Percentiles rank a stretch among this genome's conserved stretches.
Evolutionary conservation across 2,113 vertebrate genomes (phyloP).

Genomic region (Shinisaurus crocodilurus): DNA sequence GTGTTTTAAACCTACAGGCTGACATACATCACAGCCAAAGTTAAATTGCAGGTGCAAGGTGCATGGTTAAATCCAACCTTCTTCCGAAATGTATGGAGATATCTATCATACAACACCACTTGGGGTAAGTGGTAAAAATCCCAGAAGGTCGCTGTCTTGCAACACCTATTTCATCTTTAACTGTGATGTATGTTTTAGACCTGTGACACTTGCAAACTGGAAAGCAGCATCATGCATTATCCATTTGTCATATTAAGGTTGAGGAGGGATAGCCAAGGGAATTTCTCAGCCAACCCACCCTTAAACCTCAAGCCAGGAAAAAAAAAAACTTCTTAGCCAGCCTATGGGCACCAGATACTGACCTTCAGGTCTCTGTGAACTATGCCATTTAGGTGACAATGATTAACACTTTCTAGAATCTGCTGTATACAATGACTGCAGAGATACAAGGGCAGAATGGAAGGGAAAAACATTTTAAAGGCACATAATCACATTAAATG

Average conservation of each 20-base stretch:
- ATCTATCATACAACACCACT: background rate
- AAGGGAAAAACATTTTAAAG: constrained; percentile 87
- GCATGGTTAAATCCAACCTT: constrained; percentile 14
- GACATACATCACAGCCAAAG: constrained; percentile 74
- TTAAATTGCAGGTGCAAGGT: constrained; percentile 37
- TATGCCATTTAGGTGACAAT: constrained; percentile 97
- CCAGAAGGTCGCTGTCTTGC: background rate
- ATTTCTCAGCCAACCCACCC: constrained; percentile 67
- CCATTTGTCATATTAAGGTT: constrained; percentile 39
- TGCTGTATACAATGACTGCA: constrained; percentile 99
- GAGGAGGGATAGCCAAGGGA: constrained; percentile 64
- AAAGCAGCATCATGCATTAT: constrained; percentile 85
- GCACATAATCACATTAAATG: constrained; percentile 80
- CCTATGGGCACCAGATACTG: constrained; percentile 85
- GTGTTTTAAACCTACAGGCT: constrained; percentile 78
- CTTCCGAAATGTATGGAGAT: background rate
- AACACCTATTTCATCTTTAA: constrained; percentile 42
- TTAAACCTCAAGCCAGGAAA: constrained; percentile 67
- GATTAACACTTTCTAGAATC: constrained; percentile 99
- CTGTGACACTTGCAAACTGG: constrained; percentile 77
- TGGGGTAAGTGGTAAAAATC: constrained; percentile 17
- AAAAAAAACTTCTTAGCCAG: constrained; percentile 67
- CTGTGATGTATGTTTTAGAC: constrained; percentile 78
- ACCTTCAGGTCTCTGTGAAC: constrained; percentile 99
- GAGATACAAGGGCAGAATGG: constrained; percentile 89